These are phyloP conservation scores for Sericinus montela DNA, from an alignment of 2,888 invertebrate species.

Conservation along the genomic window DNA sequence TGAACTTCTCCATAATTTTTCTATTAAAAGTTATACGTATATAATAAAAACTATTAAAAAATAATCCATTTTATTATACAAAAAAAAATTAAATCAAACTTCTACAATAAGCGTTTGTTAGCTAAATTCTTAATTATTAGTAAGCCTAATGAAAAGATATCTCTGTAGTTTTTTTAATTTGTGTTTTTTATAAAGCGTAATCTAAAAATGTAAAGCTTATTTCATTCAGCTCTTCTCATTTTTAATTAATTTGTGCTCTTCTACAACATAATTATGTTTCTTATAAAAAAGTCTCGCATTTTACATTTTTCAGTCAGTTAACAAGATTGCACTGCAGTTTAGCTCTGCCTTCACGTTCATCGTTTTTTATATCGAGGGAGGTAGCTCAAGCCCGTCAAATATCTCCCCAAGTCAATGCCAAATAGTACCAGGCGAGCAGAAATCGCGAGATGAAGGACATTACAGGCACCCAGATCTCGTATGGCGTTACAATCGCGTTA, in stretches of 20 bases:
- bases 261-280: slow-evolving; percentile 5
- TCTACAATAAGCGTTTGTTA: too few species aligned
- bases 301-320: slow-evolving; percentile 7
- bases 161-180: too few species aligned
- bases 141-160: too few species aligned
- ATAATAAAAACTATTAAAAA: too few species aligned
- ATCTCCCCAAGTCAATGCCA: slow-evolving; percentile 74
- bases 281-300: background rate
- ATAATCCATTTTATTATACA: too few species aligned
- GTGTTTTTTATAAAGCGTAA: background rate
- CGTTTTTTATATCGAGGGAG: slow-evolving; percentile 3
- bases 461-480: slow-evolving; percentile 32
- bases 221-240: background rate
- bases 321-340: slow-evolving; percentile 8
- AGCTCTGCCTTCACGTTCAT: background rate
- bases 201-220: slow-evolving; percentile 6
- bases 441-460: slow-evolving; percentile 40
- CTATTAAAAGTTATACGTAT: too few species aligned
- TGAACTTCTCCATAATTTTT: too few species aligned
- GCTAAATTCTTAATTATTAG: too few species aligned
- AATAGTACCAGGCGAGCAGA: slow-evolving; percentile 67
- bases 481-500: slow-evolving; percentile 14
- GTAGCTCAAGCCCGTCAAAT: slow-evolving; percentile 37
- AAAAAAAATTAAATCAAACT: too few species aligned
- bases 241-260: slow-evolving; percentile 6